Percentiles rank a stretch among this genome's conserved stretches.
Evolutionary conservation across 1,140 invertebrate species (phyloP).

Genomic region (Tetragnatha versicolor): DNA sequence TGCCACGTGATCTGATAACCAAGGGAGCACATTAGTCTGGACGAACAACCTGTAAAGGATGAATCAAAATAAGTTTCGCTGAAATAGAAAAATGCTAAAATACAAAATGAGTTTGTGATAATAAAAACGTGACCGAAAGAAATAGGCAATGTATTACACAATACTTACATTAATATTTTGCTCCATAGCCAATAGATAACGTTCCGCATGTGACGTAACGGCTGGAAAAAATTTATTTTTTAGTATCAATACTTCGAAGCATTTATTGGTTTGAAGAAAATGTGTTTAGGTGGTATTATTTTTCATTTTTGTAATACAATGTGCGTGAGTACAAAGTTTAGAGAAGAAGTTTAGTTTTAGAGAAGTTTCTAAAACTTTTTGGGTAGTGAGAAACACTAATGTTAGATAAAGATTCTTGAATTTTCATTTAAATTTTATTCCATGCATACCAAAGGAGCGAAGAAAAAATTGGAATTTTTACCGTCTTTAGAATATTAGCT

Average conservation of each 20-base stretch:
- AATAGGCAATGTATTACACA: neutral
- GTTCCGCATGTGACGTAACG: conserved; percentile 36
- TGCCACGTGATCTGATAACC: conserved; percentile 19
- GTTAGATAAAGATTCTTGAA: too few relatives aligned
- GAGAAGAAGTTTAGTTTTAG: too few relatives aligned
- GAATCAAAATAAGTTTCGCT: neutral
- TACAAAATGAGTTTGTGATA: too few relatives aligned
- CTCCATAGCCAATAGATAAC: conserved; percentile 51
- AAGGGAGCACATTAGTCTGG: conserved; percentile 37
- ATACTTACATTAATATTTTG: conserved; percentile 52
- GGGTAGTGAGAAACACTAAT: too few relatives aligned
- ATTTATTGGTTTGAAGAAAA: too few relatives aligned
- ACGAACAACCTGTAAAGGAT: conserved; percentile 34
- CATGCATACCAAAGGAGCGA: too few relatives aligned
- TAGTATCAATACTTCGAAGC: too few relatives aligned
- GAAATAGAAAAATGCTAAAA: neutral
- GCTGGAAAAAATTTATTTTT: too few relatives aligned
- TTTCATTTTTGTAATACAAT: too few relatives aligned
- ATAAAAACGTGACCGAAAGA: neutral
- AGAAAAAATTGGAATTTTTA: conserved; percentile 56
- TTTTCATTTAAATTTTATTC: too few relatives aligned
- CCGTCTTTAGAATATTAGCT: conserved; percentile 62
- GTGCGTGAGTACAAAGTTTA: neutral
- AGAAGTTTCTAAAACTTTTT: too few relatives aligned
- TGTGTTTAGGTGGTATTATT: too few relatives aligned